These are phyloP conservation scores for Ptychodera flava DNA, from an alignment of 35 echinoderm and acorn worm genomes.

Conservation along the genomic window DNA sequence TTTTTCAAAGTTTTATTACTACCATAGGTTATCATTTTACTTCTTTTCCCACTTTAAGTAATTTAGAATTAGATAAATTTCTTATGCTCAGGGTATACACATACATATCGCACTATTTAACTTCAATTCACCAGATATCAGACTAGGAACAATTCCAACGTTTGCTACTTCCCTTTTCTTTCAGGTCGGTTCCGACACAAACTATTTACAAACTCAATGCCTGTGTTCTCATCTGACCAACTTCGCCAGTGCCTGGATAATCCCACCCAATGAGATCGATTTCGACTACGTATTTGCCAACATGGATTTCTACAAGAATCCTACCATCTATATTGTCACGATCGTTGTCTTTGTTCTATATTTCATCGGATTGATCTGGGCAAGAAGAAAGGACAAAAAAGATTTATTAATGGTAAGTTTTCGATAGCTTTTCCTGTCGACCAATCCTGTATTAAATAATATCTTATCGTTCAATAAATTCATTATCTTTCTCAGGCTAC, in stretches of 20 bases:
- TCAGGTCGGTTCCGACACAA: slow-evolving; percentile 32
- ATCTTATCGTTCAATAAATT: no score
- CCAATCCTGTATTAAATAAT: no score
- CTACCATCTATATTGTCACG: slow-evolving; percentile 63
- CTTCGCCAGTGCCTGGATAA: slow-evolving; percentile 86
- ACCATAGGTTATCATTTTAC: no score
- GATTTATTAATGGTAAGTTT: slow-evolving; percentile 62
- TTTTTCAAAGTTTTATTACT: no score
- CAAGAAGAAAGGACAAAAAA: slow-evolving; percentile 75
- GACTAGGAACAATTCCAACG: no score
- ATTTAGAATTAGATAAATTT: no score
- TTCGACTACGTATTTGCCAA: slow-evolving; percentile 78
- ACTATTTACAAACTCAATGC: slow-evolving; percentile 36
- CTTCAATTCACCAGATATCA: no score
- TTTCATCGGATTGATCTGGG: slow-evolving; percentile 69
- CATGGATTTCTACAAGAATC: slow-evolving; percentile 42
- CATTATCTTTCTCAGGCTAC: no score
- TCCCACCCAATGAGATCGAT: slow-evolving; percentile 72
- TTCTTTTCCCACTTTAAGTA: no score
- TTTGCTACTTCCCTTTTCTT: neutral
- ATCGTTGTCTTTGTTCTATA: slow-evolving; percentile 65
- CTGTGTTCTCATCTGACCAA: slow-evolving; percentile 77
- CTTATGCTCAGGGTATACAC: no score
- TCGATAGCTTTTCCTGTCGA: neutral
- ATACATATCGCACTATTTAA: no score